phyloP scores from a whole-genome alignment of 2,797 vertebrate genomes.

The Lepilemur ruficaudatus region DNA sequence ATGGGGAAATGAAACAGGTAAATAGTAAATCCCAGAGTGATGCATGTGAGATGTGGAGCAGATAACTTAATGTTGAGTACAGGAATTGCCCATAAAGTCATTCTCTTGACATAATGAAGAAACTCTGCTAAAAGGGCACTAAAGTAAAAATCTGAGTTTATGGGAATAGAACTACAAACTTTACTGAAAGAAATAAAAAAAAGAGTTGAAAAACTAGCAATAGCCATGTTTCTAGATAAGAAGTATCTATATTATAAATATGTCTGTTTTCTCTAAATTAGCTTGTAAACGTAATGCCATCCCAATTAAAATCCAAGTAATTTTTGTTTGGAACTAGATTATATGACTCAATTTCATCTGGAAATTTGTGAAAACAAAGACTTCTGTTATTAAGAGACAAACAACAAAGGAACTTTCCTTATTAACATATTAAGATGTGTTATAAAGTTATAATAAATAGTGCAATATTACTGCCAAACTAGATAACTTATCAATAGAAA shows the following conservation, averaged over 20 bases:
- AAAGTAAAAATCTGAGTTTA: background rate
- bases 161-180: background rate
- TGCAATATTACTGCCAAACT: background rate
- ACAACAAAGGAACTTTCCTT: background rate
- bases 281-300: background rate
- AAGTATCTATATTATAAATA: background rate
- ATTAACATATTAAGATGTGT: background rate
- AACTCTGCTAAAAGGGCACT: background rate
- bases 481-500: background rate
- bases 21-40: background rate
- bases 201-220: background rate
- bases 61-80: background rate
- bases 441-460: background rate
- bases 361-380: background rate
- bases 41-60: background rate
- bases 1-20: background rate
- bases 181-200: background rate
- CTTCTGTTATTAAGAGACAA: too few relatives aligned
- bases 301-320: background rate
- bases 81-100: background rate
- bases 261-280: background rate
- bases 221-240: background rate
- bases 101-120: background rate
- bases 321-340: slow-evolving; percentile 16
- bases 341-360: background rate